These are phyloP conservation scores for Hemibagrus wyckioides DNA, from an alignment of 2,113 vertebrate species.

Conservation along the genomic window DNA sequence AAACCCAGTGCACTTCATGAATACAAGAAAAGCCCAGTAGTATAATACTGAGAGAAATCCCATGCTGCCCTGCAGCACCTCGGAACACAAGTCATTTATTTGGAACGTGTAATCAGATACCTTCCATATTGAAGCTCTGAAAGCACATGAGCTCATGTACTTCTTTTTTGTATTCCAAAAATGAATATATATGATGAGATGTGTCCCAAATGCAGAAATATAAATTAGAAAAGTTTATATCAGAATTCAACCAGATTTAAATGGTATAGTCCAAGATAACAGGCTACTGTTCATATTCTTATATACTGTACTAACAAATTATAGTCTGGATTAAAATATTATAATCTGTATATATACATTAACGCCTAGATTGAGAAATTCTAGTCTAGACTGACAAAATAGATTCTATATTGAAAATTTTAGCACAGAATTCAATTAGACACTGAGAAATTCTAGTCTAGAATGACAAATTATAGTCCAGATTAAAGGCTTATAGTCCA, in stretches of 20 bases:
- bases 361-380: not conserved
- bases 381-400: not conserved
- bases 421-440: not conserved
- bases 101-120: not conserved
- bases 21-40: constrained; percentile 5
- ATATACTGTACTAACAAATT: not conserved
- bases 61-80: not conserved
- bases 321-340: not conserved
- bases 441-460: not conserved
- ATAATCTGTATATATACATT: not conserved
- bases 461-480: not conserved
- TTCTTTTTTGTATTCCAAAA: not conserved
- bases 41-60: not conserved
- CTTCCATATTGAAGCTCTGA: not conserved
- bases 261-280: not conserved
- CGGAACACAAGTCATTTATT: not conserved
- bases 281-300: not conserved
- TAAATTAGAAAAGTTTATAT: not conserved
- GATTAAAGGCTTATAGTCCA: too few relatives aligned
- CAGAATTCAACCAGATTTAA: not conserved
- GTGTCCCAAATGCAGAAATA: not conserved
- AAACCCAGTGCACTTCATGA: constrained; percentile 48
- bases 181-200: not conserved
- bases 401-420: not conserved
- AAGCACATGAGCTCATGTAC: not conserved